These are phyloP conservation scores for Hermaeophaga mercurialis DNA, from an alignment of 2,888 invertebrate genomes.

Conservation along the genomic window DNA sequence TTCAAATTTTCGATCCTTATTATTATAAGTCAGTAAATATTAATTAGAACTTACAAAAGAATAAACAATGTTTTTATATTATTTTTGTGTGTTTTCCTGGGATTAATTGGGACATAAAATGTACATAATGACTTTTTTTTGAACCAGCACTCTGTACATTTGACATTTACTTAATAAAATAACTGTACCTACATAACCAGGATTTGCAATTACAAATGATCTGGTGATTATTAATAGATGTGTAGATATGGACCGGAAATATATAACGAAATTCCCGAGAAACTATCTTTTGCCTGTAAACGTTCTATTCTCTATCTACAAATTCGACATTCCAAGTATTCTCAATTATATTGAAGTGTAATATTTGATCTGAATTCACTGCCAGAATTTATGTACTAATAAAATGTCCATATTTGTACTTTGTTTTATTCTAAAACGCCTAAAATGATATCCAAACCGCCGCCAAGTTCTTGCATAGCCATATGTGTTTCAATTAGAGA, in stretches of 20 bases:
- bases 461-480: too few species aligned
- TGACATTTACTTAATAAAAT: constrained; percentile 19
- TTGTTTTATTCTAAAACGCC: constrained; percentile 20
- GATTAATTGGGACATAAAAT: constrained; percentile 3
- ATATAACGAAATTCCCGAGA: constrained; percentile 21
- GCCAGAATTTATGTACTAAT: constrained; percentile 55
- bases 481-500: too few species aligned
- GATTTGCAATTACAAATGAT: constrained; percentile 47
- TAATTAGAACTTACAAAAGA: too few species aligned
- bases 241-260: constrained; percentile 42
- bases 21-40: too few species aligned
- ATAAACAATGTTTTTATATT: too few species aligned
- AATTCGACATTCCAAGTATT: constrained; percentile 53
- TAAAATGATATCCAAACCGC: too few species aligned
- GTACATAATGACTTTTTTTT: neutral
- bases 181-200: constrained; percentile 31
- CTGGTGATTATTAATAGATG: constrained; percentile 57
- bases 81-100: too few species aligned
- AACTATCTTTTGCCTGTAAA: constrained; percentile 12
- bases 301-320: constrained; percentile 18
- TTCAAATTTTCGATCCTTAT: too few species aligned
- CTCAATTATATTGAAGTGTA: constrained; percentile 50
- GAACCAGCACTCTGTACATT: constrained; percentile 24
- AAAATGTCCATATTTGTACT: constrained; percentile 48
- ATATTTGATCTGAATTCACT: constrained; percentile 55